Percentiles rank a stretch among this genome's conserved stretches.
Conservation (phyloP, 2,888 invertebrate species). For the Sinodicranocentrus sp. region DNA sequence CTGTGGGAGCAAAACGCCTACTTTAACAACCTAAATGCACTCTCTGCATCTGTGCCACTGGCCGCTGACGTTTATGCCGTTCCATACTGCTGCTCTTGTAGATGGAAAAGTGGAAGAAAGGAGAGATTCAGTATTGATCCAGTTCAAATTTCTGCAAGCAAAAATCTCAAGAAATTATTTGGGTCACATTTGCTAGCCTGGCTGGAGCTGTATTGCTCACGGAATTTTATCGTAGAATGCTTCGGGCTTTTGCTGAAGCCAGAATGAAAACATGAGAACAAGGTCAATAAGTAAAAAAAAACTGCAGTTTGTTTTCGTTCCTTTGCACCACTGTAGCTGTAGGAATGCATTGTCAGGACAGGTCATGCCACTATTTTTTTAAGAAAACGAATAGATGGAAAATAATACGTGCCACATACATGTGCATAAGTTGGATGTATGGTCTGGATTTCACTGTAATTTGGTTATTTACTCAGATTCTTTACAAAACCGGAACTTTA, state of each 20-base stretch:
- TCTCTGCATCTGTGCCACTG: constrained; percentile 49
- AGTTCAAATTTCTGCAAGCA: constrained; percentile 26
- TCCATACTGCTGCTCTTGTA: constrained; percentile 5
- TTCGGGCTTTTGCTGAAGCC: not conserved
- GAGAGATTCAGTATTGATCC: constrained; percentile 50
- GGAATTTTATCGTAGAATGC: not conserved
- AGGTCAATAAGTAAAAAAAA: not conserved
- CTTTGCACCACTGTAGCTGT: not conserved
- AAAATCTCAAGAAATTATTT: constrained; percentile 52
- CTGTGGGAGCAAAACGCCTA: not conserved
- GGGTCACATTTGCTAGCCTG: constrained; percentile 27
- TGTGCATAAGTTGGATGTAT: too few species aligned
- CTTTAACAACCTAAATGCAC: constrained; percentile 51
- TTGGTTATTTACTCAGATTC: too few species aligned
- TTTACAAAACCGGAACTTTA: too few species aligned
- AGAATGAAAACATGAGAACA: not conserved
- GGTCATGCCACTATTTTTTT: too few species aligned
- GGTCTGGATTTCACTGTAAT: too few species aligned
- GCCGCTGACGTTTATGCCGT: constrained; percentile 23
- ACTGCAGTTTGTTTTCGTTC: not conserved
- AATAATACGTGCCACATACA: too few species aligned
- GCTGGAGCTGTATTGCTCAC: not conserved
- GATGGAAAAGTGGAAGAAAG: constrained; percentile 15
- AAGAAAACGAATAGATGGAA: too few species aligned
- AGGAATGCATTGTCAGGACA: not conserved